Percentiles rank a stretch among this genome's conserved stretches.
Conservation (phyloP, 1,140 invertebrate species). For the Goniozus legneri region DNA sequence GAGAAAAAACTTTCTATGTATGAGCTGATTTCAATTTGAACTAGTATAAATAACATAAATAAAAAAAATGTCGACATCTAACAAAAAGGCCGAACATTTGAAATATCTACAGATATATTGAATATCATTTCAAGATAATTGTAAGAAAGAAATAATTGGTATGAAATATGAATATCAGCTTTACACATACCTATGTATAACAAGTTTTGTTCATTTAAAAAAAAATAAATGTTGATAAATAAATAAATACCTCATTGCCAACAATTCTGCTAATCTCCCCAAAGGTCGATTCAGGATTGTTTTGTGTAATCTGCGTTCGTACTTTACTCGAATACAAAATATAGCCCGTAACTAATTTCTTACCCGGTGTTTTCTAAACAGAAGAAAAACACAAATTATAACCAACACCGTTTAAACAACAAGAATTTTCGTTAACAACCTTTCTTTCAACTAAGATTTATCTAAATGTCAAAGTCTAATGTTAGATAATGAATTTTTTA, state of each 20-base stretch:
- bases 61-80: too few relatives aligned
- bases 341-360: conserved; percentile 94
- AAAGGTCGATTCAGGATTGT: conserved; percentile 92
- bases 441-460: conserved; percentile 18
- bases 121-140: too few relatives aligned
- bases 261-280: conserved; percentile 97
- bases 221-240: conserved; percentile 31
- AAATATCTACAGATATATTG: too few relatives aligned
- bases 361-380: conserved; percentile 70
- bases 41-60: too few relatives aligned
- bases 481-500: conserved; percentile 20
- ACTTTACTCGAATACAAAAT: conserved; percentile 98
- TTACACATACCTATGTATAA: neutral
- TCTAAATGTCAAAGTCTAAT: conserved; percentile 23
- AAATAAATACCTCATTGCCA: conserved; percentile 77
- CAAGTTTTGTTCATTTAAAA: conserved; percentile 2
- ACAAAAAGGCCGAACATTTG: too few relatives aligned
- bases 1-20: too few relatives aligned
- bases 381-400: conserved; percentile 51
- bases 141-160: too few relatives aligned
- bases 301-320: conserved; percentile 79
- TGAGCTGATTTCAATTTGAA: too few relatives aligned
- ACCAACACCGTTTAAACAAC: too few relatives aligned
- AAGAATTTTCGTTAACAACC: conserved; percentile 10
- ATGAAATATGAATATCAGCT: too few relatives aligned